Evolutionary conservation across 2,888 invertebrate genomes (phyloP).

Genomic region (Bombyx huttoni): DNA sequence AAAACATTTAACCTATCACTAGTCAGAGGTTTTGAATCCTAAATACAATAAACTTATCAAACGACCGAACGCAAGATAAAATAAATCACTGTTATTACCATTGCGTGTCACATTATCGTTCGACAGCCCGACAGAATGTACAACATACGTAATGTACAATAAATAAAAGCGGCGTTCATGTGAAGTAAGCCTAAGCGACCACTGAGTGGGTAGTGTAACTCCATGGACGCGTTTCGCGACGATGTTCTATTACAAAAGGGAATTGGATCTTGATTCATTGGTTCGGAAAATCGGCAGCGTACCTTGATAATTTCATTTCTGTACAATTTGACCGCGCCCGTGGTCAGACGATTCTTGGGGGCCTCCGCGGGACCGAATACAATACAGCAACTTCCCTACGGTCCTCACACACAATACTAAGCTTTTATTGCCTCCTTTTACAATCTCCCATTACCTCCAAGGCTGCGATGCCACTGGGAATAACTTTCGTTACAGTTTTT

Average conservation of each 20-base stretch:
- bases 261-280: constrained; percentile 74
- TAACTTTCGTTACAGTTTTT: constrained; percentile 66
- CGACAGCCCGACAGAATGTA: constrained; percentile 29
- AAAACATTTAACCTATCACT: neutral
- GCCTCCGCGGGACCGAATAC: constrained; percentile 60
- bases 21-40: constrained; percentile 3
- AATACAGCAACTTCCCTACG: constrained; percentile 65
- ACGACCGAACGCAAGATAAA: constrained; percentile 5
- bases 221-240: constrained; percentile 64
- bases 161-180: constrained; percentile 28
- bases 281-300: constrained; percentile 73
- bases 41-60: neutral
- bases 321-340: constrained; percentile 72
- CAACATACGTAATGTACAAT: constrained; percentile 19
- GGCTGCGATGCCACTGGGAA: constrained; percentile 59
- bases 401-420: constrained; percentile 68
- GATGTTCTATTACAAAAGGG: constrained; percentile 73
- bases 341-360: constrained; percentile 68
- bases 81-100: constrained; percentile 24
- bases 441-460: constrained; percentile 70
- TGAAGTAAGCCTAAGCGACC: constrained; percentile 46
- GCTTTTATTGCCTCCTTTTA: constrained; percentile 73
- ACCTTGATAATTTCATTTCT: constrained; percentile 74
- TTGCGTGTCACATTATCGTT: constrained; percentile 34
- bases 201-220: constrained; percentile 65